Base-by-base conservation (phyloP, 1,140 invertebrate species). In the Procambarus clarkii region DNA sequence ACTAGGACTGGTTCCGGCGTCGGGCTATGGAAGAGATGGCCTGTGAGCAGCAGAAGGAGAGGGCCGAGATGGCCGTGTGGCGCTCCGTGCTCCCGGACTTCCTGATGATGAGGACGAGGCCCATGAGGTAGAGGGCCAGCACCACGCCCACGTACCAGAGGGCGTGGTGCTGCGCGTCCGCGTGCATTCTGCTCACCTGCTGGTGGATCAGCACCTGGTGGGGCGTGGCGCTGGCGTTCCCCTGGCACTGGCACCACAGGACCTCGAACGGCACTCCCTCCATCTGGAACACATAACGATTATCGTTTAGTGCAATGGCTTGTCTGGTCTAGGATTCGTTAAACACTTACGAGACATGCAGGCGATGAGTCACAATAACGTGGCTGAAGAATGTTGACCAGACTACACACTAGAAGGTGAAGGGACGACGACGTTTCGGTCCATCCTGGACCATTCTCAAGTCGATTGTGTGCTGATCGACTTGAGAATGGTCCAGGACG, bases 71-170 rank as follows among this genome's bases (percentile, higher is more conserved):
- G 69, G 83, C 83, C 18, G 64, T 76, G 83, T 86, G 83, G 44
- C 83, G 24, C 83, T 86, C 83, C 9, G 71, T 50, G 64, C 83
- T 21, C 48, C 83, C 83, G 2, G 83, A 86, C 69, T 77, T 74
- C 48, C n/a, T 77, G 69, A 86, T 77, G 69, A 86, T 77, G 69
- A 77, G 21, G 24, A 76, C 69, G 15, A 86, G 21, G 46, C 83
- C 83, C 44, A 86, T 44, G 24, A 86, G 50, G 69, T 86, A 86
- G 46, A 86, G 69, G 13, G 83, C 9, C 18, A 86, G 83, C 83
- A 86, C 83, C 69, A 86, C 69, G 69, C 69, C 44, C 83, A 86
- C 83, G 83, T 86, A 86, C 83, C 83, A 86, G 64, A 86, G 64
- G 83, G 83, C 83, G 83, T 86, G 83, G 58, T 86, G 69, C 83